Base-by-base conservation (phyloP, 2,113 vertebrate species). In the Mirza zaza region DNA sequence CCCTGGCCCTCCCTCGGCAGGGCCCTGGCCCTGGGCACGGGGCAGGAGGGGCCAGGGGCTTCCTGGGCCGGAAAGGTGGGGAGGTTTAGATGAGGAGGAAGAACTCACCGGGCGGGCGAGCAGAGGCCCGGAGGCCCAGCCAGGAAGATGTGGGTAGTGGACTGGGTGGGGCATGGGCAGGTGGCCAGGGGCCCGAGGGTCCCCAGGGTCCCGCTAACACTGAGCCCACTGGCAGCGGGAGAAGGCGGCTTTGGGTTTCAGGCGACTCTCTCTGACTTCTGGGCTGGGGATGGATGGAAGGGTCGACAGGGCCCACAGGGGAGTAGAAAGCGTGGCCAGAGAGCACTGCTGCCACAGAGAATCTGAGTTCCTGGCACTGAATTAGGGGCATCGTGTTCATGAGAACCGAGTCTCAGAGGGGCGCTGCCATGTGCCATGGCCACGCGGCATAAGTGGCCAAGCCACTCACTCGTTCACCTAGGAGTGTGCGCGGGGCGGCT, bases 351-450 rank as follows among this genome's bases (percentile, higher is more conserved):
- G 70, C 79, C 36, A 11, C 21, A 1, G 65, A 82, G 57, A 61
- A 63, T 0, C 0, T 18, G 50, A 21, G 20, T 32, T 13, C 20
- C 55, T 23, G 10, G 32, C 11, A 0, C n/a, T 10, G 1, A 5
- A 8, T 7, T 4, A 13, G 95, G 45, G 61, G 18, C 36, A 17
- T 9, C 63, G 34, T 0, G 14, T 5, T 20, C 14, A 0, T 0
- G 1, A 25, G 84, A 67, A 87, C 3, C 27, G 32, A 18, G 68
- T 73, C 76, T 80, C 63, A 9, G 42, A 63, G 12, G 52, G 71
- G 32, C 1, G 6, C 13, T 0, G 57, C 25, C 10, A 0, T n/a
- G 5, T 1, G 57, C 87, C 87, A 34, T 15, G 9, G 34, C 45
- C 68, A 14, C 15, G 0, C 0, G n/a, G 32, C 32, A 5, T 65